Base-by-base conservation (phyloP, 1,140 invertebrate genomes). In the Pollicipes pollicipes region DNA sequence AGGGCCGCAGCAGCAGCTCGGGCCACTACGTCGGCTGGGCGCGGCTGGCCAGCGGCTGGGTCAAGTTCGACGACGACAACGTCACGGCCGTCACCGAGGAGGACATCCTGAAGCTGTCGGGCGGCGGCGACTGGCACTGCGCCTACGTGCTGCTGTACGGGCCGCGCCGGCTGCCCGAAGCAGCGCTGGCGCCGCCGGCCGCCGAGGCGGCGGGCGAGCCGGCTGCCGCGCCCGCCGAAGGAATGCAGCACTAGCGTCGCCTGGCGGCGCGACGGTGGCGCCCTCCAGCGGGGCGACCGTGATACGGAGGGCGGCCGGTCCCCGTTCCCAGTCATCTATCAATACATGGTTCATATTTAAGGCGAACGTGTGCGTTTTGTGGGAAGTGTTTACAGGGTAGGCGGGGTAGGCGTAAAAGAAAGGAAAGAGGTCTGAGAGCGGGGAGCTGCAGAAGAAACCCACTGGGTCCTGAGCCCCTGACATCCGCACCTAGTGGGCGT, bases 11-110 rank as follows among this genome's bases (percentile, higher is more conserved):
- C 4, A 96, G 93, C 70, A 94, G 92, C 30, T 95, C 92, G 76
- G 97, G 97, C 6, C 97, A 99, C 84, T 99, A 99, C 81, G 95
- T 99, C 13, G 94, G 88, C 66, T 99, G 97, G 97, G 88, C 98
- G 10, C 84, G 86, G 73, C 87, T 88, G 76, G 86, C 76, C 71
- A 73, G 70, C 1, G 82, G 27, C 27, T 99, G 97, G 97, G 84
- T 96, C 30, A 96, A 96, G 81, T 98, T 95, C 82, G 97, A 99
- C 80, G 97, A 99, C 82, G 95, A 99, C 76, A 85, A 86, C 71
- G 91, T 99, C 21, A 88, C 88, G n/a, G 84, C 90, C 24, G 90
- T 98, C 26, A 85, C 87, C 4, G 86, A 87, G 70, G 95, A 98
- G 74, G 95, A 99, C 76, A 89, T 99, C 76, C 82, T 98, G 27